These are phyloP conservation scores for Colossoma macropomum DNA, from an alignment of 2,113 vertebrate species.

Conservation along the genomic window DNA sequence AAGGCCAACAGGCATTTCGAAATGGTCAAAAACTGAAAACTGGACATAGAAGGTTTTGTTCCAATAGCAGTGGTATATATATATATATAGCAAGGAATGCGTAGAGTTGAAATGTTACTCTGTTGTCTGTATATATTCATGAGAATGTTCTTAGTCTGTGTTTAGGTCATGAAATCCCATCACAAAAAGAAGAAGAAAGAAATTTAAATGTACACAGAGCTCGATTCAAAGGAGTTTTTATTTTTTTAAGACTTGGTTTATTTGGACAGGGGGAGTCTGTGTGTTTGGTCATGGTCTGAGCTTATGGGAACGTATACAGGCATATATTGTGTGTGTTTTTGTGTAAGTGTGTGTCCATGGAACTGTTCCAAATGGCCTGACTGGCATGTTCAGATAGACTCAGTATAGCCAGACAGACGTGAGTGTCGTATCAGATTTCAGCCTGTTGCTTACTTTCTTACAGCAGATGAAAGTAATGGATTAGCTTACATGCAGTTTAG, in stretches of 20 bases:
- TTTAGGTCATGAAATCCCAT: no score
- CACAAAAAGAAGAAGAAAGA: no score
- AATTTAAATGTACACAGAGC: no score
- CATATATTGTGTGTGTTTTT: slow-evolving; percentile 48
- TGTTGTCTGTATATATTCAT: no score
- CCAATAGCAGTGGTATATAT: no score
- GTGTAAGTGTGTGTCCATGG: slow-evolving; percentile 68
- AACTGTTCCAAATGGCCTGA: slow-evolving; percentile 64
- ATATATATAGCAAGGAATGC: no score
- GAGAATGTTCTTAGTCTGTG: no score
- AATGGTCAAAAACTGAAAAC: no score
- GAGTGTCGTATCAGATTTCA: slow-evolving; percentile 77
- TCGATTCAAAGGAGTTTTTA: no score
- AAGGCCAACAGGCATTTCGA: no score
- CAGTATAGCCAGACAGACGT: slow-evolving; percentile 75
- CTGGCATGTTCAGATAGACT: slow-evolving; percentile 75
- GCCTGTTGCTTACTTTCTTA: slow-evolving; percentile 46
- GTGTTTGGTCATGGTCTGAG: background rate
- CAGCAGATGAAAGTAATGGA: background rate
- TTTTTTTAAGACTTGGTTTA: slow-evolving; percentile 15
- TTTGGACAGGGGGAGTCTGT: background rate
- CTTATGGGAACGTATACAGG: background rate
- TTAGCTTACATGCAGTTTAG: background rate
- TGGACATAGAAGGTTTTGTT: no score
- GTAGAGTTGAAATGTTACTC: no score